Evolutionary conservation across 2,797 vertebrate genomes (phyloP), one percentile per base, ranked within the genome.

Genomic region (Gallirallus australis): DNA sequence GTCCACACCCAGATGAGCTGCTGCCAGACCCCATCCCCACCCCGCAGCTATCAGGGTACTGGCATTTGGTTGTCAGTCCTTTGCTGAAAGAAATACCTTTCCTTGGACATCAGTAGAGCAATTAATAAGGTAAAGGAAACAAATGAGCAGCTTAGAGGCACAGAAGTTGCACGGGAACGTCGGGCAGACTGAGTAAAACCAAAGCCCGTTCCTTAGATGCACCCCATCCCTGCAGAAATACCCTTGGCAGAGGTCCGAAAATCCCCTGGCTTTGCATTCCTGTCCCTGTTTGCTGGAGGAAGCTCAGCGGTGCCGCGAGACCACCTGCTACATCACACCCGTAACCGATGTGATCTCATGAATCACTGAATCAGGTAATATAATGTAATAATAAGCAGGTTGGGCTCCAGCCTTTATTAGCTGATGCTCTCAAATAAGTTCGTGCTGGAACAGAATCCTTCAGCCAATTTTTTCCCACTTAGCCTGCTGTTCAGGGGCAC

Each of bases 391-490:
- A 86, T 82, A 50, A 89, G 89, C 77, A 96, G 91, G 81, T 39
- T 84, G 91, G 89, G 42, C 61, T 33, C 72, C 89, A 70, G 86
- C 8, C 1, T 87, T 95, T 86, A 87, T 96, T 85, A 92, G 91
- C 70, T 91, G 92, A 84, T 91, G 86, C 64, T 91, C 89, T 82
- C 91, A 81, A 89, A 70, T 79, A 92, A 95, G 84, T 91, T 93
- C 89, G 72, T 23, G 66, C 91, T 89, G 89, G 72, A 96, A 86
- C 75, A 73, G 66, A 85, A 79, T 65, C 63, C 91, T 91, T 90
- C 93, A 87, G 91, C 68, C 89, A 89, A 72, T 89, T 95, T 94
- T 78, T 73, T 92, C 83, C 93, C 93, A 73, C 84, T 87, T 84
- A 63, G 39, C 90, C 90, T 73, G 89, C 70, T 92, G 83, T 63